Evolutionary conservation across 2,797 vertebrate genomes (phyloP), one percentile per base, ranked within the genome.

Genomic region (Philypnodon macrostomus): DNA sequence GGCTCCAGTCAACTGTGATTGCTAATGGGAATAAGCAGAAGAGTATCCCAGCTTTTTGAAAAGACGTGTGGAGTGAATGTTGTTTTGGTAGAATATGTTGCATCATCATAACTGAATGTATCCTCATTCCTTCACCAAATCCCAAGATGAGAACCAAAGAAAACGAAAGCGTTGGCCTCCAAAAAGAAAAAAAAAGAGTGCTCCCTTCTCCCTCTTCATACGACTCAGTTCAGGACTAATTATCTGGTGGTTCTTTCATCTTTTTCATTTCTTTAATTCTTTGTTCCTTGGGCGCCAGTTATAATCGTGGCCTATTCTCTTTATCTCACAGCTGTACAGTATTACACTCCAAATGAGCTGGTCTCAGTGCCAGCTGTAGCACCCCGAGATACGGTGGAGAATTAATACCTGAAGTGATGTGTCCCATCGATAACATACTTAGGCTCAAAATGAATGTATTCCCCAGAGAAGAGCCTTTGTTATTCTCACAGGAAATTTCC

Each of bases 181-280:
- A 67, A 23, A 75, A 70, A 58, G 10, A 16, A 17, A 30, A 44
- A 29, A 26, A 41, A 27, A 0, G 26, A 7, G 55, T 49, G 68
- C 36, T 72, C 39, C 26, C 64, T n/a, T n/a, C n/a, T n/a, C n/a
- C n/a, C n/a, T n/a, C n/a, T n/a, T 67, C 21, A 58, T 36, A 44
- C 53, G 56, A 75, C 70, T 70, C 47, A 34, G 17, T 60, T 60
- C 55, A 65, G 59, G 73, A 74, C 80, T 73, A 83, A 86, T 85
- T 84, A 84, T 84, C 78, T 78, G 60, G 39, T 54, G 48, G 44
- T 58, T 71, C 75, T 83, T 85, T 86, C 79, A 83, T 86, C 77
- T 77, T 72, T 73, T 73, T 67, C 61, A 58, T 78, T 81, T 76
- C 61, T 77, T 65, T 73, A 79, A 69, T 68, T 76, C 70, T 58